Percentiles rank a stretch among this genome's conserved stretches.
phyloP scores from a whole-genome alignment of 2,888 invertebrate genomes.

The Eucera pruinosa region DNA sequence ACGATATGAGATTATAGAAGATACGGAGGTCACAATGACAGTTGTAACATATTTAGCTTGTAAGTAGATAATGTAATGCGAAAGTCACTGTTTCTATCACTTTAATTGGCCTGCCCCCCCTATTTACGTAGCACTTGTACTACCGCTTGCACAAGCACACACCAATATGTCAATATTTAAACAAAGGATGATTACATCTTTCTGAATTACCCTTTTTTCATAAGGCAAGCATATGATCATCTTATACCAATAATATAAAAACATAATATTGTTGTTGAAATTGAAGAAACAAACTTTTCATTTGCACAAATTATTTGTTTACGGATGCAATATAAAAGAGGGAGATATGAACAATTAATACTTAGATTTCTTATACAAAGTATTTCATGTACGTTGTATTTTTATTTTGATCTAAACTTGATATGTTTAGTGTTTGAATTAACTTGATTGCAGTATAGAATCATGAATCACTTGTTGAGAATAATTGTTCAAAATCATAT shows the following conservation, averaged over 20 bases:
- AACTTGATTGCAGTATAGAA: neutral
- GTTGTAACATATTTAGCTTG: conserved; percentile 47
- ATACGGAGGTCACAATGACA: conserved; percentile 69
- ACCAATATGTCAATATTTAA: conserved; percentile 31
- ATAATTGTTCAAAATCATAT: too few species aligned
- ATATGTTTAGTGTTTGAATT: too few species aligned
- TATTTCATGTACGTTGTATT: neutral
- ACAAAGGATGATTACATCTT: neutral
- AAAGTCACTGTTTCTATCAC: conserved; percentile 54
- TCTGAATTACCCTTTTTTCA: conserved; percentile 14
- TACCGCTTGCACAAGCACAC: conserved; percentile 8
- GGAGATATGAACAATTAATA: neutral
- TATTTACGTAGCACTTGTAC: conserved; percentile 70
- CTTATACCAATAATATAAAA: too few species aligned
- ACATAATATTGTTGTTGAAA: too few species aligned
- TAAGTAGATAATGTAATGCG: conserved; percentile 43
- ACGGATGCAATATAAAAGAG: too few species aligned
- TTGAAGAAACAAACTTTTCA: too few species aligned
- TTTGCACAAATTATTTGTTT: too few species aligned
- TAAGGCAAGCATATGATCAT: neutral
- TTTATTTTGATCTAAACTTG: neutral
- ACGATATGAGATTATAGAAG: conserved; percentile 77
- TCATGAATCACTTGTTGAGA: neutral
- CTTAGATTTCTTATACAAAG: neutral
- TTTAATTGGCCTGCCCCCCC: conserved; percentile 61